Evolutionary conservation across 2,888 invertebrate species (phyloP).

Genomic region (Hypena proboscidalis): DNA sequence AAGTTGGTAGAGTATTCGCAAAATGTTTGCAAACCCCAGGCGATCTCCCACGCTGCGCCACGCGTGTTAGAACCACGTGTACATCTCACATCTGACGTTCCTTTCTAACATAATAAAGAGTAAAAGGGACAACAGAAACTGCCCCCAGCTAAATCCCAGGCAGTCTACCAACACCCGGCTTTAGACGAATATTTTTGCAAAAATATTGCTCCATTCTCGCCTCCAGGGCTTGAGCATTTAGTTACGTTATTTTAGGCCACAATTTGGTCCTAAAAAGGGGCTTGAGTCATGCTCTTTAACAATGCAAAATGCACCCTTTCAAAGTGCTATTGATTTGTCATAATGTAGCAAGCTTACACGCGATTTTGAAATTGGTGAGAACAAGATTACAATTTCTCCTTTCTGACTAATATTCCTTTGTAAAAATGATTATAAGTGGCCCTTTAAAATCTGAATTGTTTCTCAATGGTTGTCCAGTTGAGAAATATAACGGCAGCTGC

Average conservation of each 20-base stretch:
- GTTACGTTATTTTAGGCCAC: constrained; percentile 6
- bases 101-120: constrained; percentile 53
- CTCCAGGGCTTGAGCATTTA: constrained; percentile 4
- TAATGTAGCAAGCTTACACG: constrained; percentile 1
- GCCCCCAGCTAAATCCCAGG: constrained; percentile 68
- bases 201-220: constrained; percentile 1
- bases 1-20: constrained; percentile 37
- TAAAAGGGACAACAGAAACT: constrained; percentile 50
- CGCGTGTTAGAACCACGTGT: constrained; percentile 57
- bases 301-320: constrained; percentile 2
- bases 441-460: no score
- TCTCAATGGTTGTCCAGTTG: constrained; percentile 13
- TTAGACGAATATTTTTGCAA: constrained; percentile 6
- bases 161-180: constrained; percentile 45
- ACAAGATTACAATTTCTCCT: background rate
- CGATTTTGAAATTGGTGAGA: constrained; percentile 3
- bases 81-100: constrained; percentile 34
- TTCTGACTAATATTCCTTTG: background rate
- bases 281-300: constrained; percentile 4
- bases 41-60: constrained; percentile 68
- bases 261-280: constrained; percentile 2
- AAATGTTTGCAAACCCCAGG: constrained; percentile 59
- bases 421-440: constrained; percentile 1
- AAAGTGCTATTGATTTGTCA: constrained; percentile 7
- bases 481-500: constrained; percentile 15